Conservation (phyloP, 2,113 vertebrate genomes). For the Cardinalis cardinalis region DNA sequence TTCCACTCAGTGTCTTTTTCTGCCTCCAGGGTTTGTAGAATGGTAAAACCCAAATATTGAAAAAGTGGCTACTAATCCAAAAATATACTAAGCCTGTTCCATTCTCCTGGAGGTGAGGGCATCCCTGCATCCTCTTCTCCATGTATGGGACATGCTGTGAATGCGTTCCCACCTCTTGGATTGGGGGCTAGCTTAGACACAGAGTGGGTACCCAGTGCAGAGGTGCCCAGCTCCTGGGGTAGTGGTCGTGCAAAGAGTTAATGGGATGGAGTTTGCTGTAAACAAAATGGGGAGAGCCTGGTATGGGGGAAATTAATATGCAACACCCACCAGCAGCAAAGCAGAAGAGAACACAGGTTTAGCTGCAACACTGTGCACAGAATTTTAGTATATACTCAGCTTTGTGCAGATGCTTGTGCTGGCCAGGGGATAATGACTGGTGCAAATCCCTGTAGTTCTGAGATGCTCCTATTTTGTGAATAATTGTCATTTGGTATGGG, state of each 20-base stretch:
- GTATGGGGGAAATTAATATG: background rate
- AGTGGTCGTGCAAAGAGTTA: background rate
- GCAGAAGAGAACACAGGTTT: background rate
- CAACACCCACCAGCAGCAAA: background rate
- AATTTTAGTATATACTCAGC: background rate
- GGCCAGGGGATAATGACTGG: background rate
- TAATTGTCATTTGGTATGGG: background rate
- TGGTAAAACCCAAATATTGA: background rate
- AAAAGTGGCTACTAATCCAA: background rate
- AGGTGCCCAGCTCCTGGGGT: background rate
- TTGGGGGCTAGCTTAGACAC: background rate
- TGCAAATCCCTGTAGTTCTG: background rate
- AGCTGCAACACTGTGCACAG: background rate
- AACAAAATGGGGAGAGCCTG: background rate
- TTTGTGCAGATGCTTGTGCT: background rate
- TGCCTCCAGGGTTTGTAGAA: background rate
- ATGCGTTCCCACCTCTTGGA: background rate
- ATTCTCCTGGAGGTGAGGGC: background rate
- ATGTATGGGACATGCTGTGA: background rate
- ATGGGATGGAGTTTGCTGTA: background rate
- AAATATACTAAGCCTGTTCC: background rate
- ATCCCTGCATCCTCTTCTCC: background rate
- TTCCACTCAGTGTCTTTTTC: background rate
- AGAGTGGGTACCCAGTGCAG: fast-evolving
- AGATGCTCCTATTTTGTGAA: background rate